These are phyloP conservation scores for Ormyrus pomaceus DNA, from an alignment of 2,888 invertebrate species.

Conservation along the genomic window DNA sequence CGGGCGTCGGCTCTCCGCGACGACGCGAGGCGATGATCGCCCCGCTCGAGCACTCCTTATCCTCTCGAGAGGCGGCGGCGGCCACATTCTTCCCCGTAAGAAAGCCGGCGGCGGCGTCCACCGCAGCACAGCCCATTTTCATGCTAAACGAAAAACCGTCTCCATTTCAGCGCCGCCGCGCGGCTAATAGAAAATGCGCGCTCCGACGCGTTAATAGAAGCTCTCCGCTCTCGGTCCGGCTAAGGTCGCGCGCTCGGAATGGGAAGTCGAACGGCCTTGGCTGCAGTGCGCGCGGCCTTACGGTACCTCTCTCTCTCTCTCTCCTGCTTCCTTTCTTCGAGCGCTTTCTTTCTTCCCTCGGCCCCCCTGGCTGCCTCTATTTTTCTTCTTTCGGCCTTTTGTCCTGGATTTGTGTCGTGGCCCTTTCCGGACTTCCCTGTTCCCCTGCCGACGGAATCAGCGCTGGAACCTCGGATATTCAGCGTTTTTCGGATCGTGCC, in stretches of 20 bases:
- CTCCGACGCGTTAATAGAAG: conserved; percentile 8
- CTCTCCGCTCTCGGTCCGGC: too few species aligned
- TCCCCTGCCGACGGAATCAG: background rate
- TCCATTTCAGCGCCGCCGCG: background rate
- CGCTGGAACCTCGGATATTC: background rate
- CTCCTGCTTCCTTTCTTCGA: conserved; percentile 21
- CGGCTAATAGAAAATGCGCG: conserved; percentile 19
- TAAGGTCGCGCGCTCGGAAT: conserved; percentile 36
- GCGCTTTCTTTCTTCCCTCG: background rate
- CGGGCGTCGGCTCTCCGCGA: background rate
- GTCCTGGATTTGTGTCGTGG: conserved; percentile 27
- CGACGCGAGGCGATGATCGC: background rate
- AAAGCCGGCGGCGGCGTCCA: background rate
- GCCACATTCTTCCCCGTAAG: conserved; percentile 6
- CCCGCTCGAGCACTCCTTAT: background rate
- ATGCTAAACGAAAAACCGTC: conserved; percentile 30
- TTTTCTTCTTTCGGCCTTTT: conserved; percentile 27
- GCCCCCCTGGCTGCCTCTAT: background rate
- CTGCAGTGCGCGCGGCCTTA: conserved; percentile 34
- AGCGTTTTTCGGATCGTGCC: background rate
- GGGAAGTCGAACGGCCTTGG: conserved; percentile 55
- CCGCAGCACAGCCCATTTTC: conserved; percentile 5
- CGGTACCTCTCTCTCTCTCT: conserved; percentile 21
- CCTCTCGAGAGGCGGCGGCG: background rate
- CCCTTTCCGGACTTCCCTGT: conserved; percentile 9